Evolutionary conservation across 1,140 invertebrate genomes (phyloP), one percentile per base, ranked within the genome.

Genomic region (Eulimnadia texana): DNA sequence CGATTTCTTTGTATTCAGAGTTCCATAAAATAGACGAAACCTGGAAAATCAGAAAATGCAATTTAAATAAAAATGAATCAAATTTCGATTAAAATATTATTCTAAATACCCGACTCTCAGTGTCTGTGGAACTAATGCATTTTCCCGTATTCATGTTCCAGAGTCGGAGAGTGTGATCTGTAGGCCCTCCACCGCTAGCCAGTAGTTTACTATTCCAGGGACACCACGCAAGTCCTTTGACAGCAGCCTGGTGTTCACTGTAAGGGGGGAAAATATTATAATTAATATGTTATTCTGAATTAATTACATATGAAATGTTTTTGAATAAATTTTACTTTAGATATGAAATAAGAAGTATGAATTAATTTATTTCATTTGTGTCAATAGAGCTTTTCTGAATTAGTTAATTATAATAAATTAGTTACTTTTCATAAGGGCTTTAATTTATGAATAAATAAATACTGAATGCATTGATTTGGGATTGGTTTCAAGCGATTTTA

Each of bases 121-220:
- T 90, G 68, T 96, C 92, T 22, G 94, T 79, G 1, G 85, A 83
- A 70, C 89, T 87, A 1, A 94, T 70, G 68, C 84, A 84, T 2
- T 80, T 72, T 13, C 93, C 93, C 53, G 84, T 90, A 69, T 84
- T 89, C 64, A 86, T 84, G 76, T 97, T 97, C 93, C 93, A 98
- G 70, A 98, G 85, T 53, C 75, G 70, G 52, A 84, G 80, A 51
- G 73, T 72, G 63, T 93, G 77, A 74, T 98, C 95, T n/a, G 91
- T 91, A 9, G 93, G 97, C 6, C 96, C 96, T 28, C 94, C 96
- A 20, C 96, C 96, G 65, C 87, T 93, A 0, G 94, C 94, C 60
- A 99, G 74, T 24, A 98, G 70, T 69, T 86, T 88, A 1, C 78
- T 77, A 70, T 93, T 88, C 90, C 93, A 97, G 1, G 94, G 94